Base-by-base conservation (phyloP, 1,140 invertebrate species). In the Cecropterus lyciades region DNA sequence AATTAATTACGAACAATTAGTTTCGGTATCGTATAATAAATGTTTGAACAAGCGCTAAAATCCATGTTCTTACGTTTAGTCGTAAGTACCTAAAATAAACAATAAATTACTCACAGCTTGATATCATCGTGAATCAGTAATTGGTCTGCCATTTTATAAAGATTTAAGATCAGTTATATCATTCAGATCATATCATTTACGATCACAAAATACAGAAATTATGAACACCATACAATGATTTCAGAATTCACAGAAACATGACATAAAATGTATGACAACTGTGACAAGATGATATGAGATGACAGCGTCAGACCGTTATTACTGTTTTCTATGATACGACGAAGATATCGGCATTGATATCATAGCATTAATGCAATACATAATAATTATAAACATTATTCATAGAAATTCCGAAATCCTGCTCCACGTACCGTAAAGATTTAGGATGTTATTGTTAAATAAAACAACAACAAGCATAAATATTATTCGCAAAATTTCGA, bases 101-200 rank as follows among this genome's bases (percentile, higher is more conserved):
- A 33, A 4, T 33, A 24, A 73, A 49, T 20, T 56, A 86, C 83
- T 88, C 75, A 90, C 87, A 90, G 59, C 75, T 89, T 91, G 43
- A 91, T 89, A 79, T 91, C 89, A 85, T 89, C 89, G 55, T 91
- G 85, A 70, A 91, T 84, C 72, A 81, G 49, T 65, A 83, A 56
- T 67, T 81, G 78, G 67, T 91, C 89, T 77, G 89, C 87, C 89
- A 91, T 91, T 78, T 79, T 84, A 49, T 55, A 65, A 20, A 48
- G 68, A 60, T 74, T 37, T 69, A 9, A 55, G 27, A 49, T 45
- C 40, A 33, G 51, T 67, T 16, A 13, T 52, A 27, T 69, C 75
- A 64, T 55, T 69, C 70, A 71, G 53, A 67, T 71, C 72, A 71
- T 71, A 74, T 51, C 69, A 69, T 69, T 69, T 67, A 67, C 62